A percentile compares a stretch with the other conserved stretches of the same genome.
Evolutionary conservation across 2,888 invertebrate species (phyloP).

Genomic region (Tetanocera ferruginea): DNA sequence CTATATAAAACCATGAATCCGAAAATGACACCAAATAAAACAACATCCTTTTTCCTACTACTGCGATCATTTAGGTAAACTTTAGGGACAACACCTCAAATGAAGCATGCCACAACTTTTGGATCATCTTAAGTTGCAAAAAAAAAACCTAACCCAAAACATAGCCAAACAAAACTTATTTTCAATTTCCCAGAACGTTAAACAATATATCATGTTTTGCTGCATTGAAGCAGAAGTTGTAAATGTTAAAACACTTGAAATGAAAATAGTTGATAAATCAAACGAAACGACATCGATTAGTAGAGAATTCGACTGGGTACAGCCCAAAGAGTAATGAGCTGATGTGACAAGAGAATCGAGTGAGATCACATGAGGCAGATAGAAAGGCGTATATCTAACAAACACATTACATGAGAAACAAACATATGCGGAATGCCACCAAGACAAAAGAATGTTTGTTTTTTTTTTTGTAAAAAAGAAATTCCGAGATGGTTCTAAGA

Average conservation of each 20-base stretch:
- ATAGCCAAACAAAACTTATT: constrained; percentile 36
- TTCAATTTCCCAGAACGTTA: constrained; percentile 67
- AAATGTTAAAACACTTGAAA: constrained; percentile 19
- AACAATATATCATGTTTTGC: constrained; percentile 58
- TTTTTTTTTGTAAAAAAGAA: too few species aligned
- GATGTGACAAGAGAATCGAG: constrained; percentile 15
- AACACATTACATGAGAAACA: constrained; percentile 9
- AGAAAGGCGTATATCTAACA: constrained; percentile 18
- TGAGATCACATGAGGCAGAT: constrained; percentile 7
- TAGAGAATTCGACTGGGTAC: constrained; percentile 39
- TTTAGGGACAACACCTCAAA: not conserved
- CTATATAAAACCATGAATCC: not conserved
- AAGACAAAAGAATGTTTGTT: not conserved
- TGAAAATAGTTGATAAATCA: constrained; percentile 27
- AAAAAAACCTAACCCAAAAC: not conserved
- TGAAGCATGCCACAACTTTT: constrained; percentile 5
- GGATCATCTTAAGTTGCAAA: not conserved
- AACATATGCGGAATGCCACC: not conserved
- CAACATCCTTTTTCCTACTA: not conserved
- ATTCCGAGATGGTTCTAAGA: too few species aligned
- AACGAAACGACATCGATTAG: constrained; percentile 45
- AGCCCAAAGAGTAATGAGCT: constrained; percentile 29
- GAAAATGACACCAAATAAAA: constrained; percentile 1
- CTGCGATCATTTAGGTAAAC: not conserved
- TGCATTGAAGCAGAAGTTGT: not conserved